Percentiles rank a stretch among this genome's conserved stretches.
phyloP scores from a whole-genome alignment of 2,888 invertebrate species.

The Altica lythri region DNA sequence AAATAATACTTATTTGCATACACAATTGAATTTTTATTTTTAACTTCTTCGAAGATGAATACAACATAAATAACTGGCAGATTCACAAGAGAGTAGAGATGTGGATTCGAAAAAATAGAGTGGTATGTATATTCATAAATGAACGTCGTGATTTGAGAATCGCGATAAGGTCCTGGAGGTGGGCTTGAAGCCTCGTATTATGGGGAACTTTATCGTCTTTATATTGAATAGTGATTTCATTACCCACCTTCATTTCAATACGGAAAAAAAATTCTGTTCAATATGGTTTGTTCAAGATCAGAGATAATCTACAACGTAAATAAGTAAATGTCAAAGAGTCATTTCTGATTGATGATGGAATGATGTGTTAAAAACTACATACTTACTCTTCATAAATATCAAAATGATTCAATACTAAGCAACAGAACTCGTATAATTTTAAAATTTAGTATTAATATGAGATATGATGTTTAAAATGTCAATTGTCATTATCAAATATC shows the following conservation, averaged over 20 bases:
- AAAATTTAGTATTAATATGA: no score
- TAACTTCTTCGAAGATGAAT: slow-evolving; percentile 18
- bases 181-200: slow-evolving; percentile 28
- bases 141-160: slow-evolving; percentile 35
- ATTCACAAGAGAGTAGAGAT: slow-evolving; percentile 26
- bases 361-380: no score
- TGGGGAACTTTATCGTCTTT: slow-evolving; percentile 22
- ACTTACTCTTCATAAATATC: no score
- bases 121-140: slow-evolving; percentile 37
- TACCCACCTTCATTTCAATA: slow-evolving; percentile 12
- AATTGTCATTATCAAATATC: no score
- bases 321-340: slow-evolving; percentile 5
- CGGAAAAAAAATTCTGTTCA: slow-evolving; percentile 10
- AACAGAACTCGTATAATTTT: no score
- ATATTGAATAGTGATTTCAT: slow-evolving; percentile 33
- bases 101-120: slow-evolving; percentile 31
- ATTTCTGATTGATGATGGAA: slow-evolving; percentile 2
- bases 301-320: background rate
- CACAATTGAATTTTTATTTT: slow-evolving; percentile 9
- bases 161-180: slow-evolving; percentile 34
- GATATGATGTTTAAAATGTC: no score
- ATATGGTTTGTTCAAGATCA: slow-evolving; percentile 8
- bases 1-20: background rate
- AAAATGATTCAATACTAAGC: no score
- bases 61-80: slow-evolving; percentile 26